Evolutionary conservation across 2,797 vertebrate species (phyloP).

Genomic region (Hydrophis major): DNA sequence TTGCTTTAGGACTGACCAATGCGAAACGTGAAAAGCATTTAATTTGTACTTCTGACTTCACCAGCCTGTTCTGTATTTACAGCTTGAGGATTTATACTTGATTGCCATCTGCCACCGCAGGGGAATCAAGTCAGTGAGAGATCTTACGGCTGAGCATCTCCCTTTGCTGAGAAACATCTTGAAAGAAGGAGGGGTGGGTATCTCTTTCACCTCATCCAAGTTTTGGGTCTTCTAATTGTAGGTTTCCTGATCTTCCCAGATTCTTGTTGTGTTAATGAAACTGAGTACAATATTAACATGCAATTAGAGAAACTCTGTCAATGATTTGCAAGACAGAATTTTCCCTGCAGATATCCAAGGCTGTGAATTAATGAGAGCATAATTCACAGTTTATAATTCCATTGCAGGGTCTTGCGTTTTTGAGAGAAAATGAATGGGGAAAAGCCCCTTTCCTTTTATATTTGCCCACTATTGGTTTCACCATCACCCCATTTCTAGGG

Average conservation of each 20-base stretch:
- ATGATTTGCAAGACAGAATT: neutral
- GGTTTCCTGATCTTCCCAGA: too few species aligned
- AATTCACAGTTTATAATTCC: neutral
- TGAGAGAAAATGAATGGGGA: neutral
- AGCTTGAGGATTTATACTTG: slow-evolving; percentile 91
- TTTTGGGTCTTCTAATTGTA: neutral
- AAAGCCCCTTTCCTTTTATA: neutral
- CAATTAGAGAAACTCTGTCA: neutral
- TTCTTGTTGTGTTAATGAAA: neutral
- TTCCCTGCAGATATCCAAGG: neutral
- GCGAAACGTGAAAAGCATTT: neutral
- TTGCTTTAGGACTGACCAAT: neutral
- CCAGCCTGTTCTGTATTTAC: neutral
- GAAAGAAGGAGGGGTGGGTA: slow-evolving; percentile 82
- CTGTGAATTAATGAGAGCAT: neutral
- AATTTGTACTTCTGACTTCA: neutral
- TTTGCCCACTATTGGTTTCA: neutral
- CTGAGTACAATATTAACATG: neutral
- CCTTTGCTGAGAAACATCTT: slow-evolving; percentile 84
- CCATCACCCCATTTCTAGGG: neutral
- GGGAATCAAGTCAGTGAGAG: slow-evolving; percentile 82
- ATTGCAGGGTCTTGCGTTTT: neutral
- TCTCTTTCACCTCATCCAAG: neutral
- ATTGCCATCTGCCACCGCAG: slow-evolving; percentile 82
- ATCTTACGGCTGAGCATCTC: slow-evolving; percentile 83